Conservation (phyloP, 1,140 invertebrate species). For the Hycleus cichorii region DNA sequence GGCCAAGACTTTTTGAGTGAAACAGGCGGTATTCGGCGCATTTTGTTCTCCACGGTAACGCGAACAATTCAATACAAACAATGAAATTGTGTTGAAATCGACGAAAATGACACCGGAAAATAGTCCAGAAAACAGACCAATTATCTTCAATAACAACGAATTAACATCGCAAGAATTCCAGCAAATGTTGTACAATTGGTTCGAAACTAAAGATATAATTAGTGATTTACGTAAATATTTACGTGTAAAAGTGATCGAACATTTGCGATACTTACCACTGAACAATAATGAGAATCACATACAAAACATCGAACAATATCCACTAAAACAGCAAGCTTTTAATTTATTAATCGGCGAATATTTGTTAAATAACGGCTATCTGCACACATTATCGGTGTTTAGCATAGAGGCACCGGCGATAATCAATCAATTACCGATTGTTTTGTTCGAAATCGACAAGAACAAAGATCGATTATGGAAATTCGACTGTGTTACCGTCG, state of each 20-base stretch:
- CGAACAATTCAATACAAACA: conserved; percentile 4
- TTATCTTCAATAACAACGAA: background rate
- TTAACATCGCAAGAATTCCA: conserved; percentile 47
- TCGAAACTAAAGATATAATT: conserved; percentile 49
- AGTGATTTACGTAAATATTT: conserved; percentile 47
- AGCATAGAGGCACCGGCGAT: conserved; percentile 47
- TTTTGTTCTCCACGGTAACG: background rate
- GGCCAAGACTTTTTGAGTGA: too few relatives aligned
- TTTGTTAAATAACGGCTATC: conserved; percentile 47
- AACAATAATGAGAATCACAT: conserved; percentile 26
- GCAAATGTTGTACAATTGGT: conserved; percentile 46
- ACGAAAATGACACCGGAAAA: conserved; percentile 4
- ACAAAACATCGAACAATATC: conserved; percentile 32
- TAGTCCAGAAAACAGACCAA: background rate
- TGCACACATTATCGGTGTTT: conserved; percentile 50
- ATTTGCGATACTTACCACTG: conserved; percentile 42
- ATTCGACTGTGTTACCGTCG: conserved; percentile 20
- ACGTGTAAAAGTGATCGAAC: conserved; percentile 47
- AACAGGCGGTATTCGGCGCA: too few relatives aligned
- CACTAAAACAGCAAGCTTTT: conserved; percentile 46
- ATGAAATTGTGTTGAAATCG: background rate
- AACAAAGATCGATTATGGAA: background rate
- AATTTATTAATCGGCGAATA: conserved; percentile 51
- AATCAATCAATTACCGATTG: conserved; percentile 29
- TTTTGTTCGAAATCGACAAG: conserved; percentile 1